These are phyloP conservation scores for Myotis myotis DNA, from an alignment of 2,797 vertebrate genomes.

Conservation along the genomic window DNA sequence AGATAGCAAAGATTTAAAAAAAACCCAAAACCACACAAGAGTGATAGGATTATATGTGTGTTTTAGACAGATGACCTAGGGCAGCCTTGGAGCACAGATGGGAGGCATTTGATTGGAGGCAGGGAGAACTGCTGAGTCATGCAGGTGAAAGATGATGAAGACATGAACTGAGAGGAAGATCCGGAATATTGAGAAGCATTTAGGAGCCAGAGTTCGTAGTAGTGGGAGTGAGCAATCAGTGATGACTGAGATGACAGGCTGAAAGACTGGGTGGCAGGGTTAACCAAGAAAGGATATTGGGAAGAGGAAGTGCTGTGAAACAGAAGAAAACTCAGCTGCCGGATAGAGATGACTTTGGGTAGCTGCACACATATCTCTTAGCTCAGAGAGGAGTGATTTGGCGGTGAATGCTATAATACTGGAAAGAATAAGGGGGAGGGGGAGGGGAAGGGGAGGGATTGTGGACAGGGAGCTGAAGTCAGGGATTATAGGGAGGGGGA, in stretches of 20 bases:
- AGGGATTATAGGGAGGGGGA: background rate
- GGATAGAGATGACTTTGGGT: background rate
- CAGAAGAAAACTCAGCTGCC: background rate
- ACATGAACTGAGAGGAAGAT: background rate
- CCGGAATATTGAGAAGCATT: background rate
- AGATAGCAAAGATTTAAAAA: background rate
- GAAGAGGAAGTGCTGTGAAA: background rate
- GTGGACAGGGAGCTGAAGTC: background rate
- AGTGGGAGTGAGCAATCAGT: background rate
- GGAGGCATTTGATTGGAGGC: background rate
- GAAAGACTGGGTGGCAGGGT: background rate
- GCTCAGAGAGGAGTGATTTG: background rate
- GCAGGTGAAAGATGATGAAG: constrained; percentile 8
- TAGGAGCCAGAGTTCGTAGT: background rate
- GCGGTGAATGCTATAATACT: background rate
- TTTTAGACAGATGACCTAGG: background rate
- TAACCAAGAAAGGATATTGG: background rate
- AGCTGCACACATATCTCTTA: background rate
- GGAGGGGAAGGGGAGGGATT: background rate
- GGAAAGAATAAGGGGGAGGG: background rate
- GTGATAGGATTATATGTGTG: background rate
- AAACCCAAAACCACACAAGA: background rate
- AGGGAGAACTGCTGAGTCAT: background rate
- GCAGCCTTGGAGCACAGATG: background rate
- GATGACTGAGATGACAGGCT: background rate